Conservation (phyloP, 2,888 invertebrate genomes). For the Noctua janthina region DNA sequence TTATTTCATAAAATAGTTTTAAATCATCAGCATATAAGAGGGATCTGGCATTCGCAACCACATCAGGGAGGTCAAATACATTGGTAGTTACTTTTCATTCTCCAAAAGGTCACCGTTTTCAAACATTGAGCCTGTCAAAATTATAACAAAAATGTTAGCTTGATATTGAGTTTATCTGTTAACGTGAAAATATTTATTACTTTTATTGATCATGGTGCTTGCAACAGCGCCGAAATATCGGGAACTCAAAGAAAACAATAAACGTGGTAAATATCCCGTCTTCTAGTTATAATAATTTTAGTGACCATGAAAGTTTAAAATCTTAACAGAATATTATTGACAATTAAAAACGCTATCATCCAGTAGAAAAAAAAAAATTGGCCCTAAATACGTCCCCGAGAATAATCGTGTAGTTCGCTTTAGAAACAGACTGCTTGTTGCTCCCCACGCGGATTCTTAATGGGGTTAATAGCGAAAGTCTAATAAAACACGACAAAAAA, state of each 20-base stretch:
- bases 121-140: conserved; percentile 25
- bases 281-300: too few relatives aligned
- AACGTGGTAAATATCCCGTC: too few relatives aligned
- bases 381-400: conserved; percentile 7
- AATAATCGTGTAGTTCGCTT: conserved; percentile 12
- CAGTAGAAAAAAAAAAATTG: not conserved
- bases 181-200: conserved; percentile 60
- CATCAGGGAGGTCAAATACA: too few relatives aligned
- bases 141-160: conserved; percentile 26
- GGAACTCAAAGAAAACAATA: too few relatives aligned
- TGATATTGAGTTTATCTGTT: conserved; percentile 49
- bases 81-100: not conserved
- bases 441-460: conserved; percentile 25
- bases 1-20: too few relatives aligned
- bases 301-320: too few relatives aligned
- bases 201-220: too few relatives aligned
- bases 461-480: conserved; percentile 32
- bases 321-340: not conserved
- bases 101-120: conserved; percentile 4
- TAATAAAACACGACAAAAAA: conserved; percentile 40
- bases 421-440: conserved; percentile 29
- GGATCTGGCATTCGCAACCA: too few relatives aligned
- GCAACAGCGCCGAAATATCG: too few relatives aligned
- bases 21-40: too few relatives aligned
- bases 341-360: not conserved